Conservation (phyloP, 2,888 invertebrate genomes). For the Drosophila anomalata region DNA sequence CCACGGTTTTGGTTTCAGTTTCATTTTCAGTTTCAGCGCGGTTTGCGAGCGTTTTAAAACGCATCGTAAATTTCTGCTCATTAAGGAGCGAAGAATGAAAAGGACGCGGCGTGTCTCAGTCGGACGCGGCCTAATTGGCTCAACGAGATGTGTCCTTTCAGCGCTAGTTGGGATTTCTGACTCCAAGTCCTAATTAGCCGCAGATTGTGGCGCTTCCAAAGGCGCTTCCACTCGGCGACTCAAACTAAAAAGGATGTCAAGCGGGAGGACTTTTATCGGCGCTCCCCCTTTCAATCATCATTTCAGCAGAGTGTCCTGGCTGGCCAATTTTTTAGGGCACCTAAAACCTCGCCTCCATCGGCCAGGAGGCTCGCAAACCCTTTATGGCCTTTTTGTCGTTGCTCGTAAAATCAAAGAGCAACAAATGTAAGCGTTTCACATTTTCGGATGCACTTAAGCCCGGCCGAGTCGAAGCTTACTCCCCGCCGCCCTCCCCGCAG, state of each 20-base stretch:
- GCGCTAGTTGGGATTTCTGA: not conserved
- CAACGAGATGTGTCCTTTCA: conserved; percentile 13
- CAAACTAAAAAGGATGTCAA: not conserved
- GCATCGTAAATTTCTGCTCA: conserved; percentile 48
- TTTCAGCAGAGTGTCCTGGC: not conserved
- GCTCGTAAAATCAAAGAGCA: conserved; percentile 9
- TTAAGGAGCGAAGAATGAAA: conserved; percentile 31
- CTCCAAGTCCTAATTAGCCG: not conserved
- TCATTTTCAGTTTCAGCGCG: conserved; percentile 15
- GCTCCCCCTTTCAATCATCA: not conserved
- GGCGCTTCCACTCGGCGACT: conserved; percentile 1
- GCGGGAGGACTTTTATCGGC: not conserved
- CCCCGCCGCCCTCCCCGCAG: not conserved
- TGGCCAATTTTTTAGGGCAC: not conserved
- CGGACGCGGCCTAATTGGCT: conserved; percentile 28
- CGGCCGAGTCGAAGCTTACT: not conserved
- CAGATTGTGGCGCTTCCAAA: not conserved
- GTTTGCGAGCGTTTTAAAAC: conserved; percentile 40
- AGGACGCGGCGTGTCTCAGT: conserved; percentile 8
- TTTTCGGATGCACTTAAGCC: not conserved
- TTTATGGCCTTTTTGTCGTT: not conserved
- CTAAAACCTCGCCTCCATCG: not conserved
- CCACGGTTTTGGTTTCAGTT: not conserved
- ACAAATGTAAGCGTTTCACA: not conserved
- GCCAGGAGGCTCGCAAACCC: not conserved